Percentiles rank a stretch among this genome's conserved stretches.
phyloP scores from a whole-genome alignment of 2,888 invertebrate genomes.

The Meghimatium bilineatum region DNA sequence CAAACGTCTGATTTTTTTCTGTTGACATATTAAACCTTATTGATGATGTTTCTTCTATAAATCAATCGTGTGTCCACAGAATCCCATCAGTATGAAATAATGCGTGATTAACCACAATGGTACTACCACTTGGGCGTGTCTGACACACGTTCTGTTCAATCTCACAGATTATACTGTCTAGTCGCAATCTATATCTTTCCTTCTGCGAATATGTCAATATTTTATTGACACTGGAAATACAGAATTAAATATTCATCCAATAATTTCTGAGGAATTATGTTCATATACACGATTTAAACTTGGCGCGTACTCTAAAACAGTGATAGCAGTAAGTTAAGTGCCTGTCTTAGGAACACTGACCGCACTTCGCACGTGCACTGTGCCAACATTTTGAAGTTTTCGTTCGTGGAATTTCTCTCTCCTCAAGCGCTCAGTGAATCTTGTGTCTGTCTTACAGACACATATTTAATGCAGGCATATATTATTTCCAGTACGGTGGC shows the following conservation, averaged over 20 bases:
- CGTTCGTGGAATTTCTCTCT: conserved; percentile 57
- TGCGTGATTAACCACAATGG: neutral
- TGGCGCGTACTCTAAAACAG: conserved; percentile 55
- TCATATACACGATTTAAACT: conserved; percentile 64
- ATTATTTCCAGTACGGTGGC: neutral
- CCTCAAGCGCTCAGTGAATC: conserved; percentile 30
- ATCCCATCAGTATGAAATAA: neutral
- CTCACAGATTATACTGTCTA: conserved; percentile 8
- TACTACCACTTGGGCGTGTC: neutral
- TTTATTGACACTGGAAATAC: no score
- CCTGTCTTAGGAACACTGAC: conserved; percentile 1
- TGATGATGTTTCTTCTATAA: no score
- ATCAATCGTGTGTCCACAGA: neutral
- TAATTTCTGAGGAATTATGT: conserved; percentile 72
- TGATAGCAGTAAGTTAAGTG: neutral
- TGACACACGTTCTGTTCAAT: neutral
- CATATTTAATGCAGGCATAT: conserved; percentile 37
- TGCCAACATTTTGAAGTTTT: conserved; percentile 25
- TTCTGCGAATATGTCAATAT: conserved; percentile 24
- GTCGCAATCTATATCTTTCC: conserved; percentile 3
- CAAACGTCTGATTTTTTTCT: no score
- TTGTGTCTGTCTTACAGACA: conserved; percentile 40
- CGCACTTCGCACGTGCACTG: conserved; percentile 21
- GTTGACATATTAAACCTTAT: no score
- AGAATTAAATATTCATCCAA: conserved; percentile 69